Percentiles rank a stretch among this genome's conserved stretches.
These are phyloP conservation scores for Nomada fucata DNA, from an alignment of 2,888 invertebrate species.

Conservation along the genomic window DNA sequence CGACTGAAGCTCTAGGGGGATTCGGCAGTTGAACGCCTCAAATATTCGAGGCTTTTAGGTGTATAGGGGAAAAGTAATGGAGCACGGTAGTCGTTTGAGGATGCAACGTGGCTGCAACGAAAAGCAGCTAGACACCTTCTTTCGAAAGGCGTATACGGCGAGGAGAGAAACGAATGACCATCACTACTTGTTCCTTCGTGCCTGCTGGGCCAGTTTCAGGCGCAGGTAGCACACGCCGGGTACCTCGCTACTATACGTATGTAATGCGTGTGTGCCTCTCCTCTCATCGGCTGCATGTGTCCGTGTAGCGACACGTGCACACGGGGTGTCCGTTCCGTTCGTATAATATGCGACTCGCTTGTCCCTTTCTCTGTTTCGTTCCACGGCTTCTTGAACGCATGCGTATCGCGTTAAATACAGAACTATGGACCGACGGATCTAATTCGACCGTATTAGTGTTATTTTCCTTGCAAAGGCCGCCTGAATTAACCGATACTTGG, in stretches of 20 bases:
- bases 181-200: constrained; percentile 68
- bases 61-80: no score
- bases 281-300: not conserved
- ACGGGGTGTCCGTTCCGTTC: constrained; percentile 9
- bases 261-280: constrained; percentile 21
- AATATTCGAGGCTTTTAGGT: no score
- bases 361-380: constrained; percentile 50
- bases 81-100: no score
- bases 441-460: constrained; percentile 11
- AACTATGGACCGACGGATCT: constrained; percentile 16
- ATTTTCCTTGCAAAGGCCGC: not conserved
- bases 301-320: constrained; percentile 38
- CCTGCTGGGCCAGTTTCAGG: constrained; percentile 72
- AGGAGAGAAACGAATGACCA: constrained; percentile 18
- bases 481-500: not conserved
- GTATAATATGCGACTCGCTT: constrained; percentile 20
- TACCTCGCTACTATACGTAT: constrained; percentile 26
- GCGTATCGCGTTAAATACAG: constrained; percentile 42
- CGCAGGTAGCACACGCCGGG: constrained; percentile 70
- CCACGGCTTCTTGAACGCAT: constrained; percentile 33
- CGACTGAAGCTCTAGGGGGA: no score
- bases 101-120: no score
- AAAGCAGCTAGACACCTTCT: not conserved
- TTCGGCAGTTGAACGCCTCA: no score
- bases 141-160: not conserved